Evolutionary conservation across 2,797 vertebrate species (phyloP).

Genomic region (Mionectes olivaceus): DNA sequence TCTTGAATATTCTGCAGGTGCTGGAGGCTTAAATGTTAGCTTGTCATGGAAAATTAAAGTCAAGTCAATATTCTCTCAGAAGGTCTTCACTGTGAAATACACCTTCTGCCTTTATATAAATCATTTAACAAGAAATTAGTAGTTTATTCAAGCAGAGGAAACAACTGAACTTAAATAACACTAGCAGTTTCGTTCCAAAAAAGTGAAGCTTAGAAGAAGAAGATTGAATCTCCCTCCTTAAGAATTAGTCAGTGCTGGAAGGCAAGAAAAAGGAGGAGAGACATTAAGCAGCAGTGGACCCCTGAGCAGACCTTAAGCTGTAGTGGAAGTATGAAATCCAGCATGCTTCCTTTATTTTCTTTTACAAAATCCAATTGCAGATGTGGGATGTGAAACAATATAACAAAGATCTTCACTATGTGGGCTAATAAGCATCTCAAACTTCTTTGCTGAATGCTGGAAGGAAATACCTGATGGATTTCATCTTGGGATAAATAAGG

Average conservation of each 20-base stretch:
- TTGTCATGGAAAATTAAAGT: conserved; percentile 3
- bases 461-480: neutral
- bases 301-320: neutral
- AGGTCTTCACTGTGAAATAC: neutral
- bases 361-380: neutral
- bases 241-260: neutral
- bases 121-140: neutral
- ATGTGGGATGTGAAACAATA: neutral
- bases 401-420: neutral
- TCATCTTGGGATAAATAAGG: neutral
- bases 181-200: neutral
- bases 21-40: neutral
- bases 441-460: neutral
- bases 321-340: neutral
- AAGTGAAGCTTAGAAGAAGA: neutral
- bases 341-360: neutral
- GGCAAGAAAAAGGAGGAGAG: neutral
- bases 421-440: neutral
- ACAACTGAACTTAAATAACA: neutral
- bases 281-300: neutral
- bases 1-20: neutral
- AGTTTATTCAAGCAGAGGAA: conserved; percentile 19
- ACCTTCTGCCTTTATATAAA: neutral
- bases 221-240: neutral
- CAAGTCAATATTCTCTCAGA: neutral